phyloP scores from a whole-genome alignment of 2,113 vertebrate species.

The Callospermophilus lateralis region DNA sequence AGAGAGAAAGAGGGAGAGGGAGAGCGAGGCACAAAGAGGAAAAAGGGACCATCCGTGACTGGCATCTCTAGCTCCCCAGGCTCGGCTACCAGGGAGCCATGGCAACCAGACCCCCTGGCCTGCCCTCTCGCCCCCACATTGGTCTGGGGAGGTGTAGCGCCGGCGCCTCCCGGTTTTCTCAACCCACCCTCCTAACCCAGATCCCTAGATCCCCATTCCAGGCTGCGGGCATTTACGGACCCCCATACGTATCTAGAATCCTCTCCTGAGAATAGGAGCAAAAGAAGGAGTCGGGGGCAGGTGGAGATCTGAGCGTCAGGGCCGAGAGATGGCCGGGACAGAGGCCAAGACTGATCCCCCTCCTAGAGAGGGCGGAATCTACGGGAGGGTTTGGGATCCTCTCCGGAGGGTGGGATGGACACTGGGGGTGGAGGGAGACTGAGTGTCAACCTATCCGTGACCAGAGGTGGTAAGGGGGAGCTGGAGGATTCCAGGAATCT shows the following conservation, averaged over 20 bases:
- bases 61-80: slow-evolving; percentile 84
- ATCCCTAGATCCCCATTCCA: background rate
- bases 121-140: slow-evolving; percentile 6
- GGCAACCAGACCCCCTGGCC: slow-evolving; percentile 84
- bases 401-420: background rate
- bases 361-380: background rate
- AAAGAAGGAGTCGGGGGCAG: background rate
- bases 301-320: background rate
- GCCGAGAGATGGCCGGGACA: background rate
- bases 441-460: background rate
- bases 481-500: background rate
- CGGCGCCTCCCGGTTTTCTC: background rate
- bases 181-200: fast-evolving
- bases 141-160: background rate
- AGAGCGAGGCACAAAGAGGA: slow-evolving; percentile 68
- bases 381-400: background rate
- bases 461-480: background rate
- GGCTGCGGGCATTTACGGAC: background rate
- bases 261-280: background rate
- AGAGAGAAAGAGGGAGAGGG: background rate
- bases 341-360: background rate
- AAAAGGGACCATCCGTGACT: slow-evolving; percentile 85
- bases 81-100: slow-evolving; percentile 85
- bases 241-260: background rate
- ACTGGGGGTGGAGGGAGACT: background rate